Evolutionary conservation across 2,888 invertebrate species (phyloP).

Genomic region (Athalia cordata): DNA sequence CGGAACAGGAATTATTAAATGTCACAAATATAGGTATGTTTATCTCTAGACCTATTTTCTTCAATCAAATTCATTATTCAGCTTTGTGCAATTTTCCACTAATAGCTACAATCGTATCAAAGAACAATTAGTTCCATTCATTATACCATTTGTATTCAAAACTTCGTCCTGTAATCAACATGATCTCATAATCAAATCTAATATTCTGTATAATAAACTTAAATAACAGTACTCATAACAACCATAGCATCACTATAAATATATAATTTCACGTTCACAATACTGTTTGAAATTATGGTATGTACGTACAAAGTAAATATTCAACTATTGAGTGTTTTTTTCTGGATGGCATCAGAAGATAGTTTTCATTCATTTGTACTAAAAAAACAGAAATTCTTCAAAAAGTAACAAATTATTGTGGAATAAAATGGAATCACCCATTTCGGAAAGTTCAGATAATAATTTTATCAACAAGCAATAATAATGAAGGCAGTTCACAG

Average conservation of each 20-base stretch:
- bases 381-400: neutral
- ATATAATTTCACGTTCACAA: conserved; percentile 27
- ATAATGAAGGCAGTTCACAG: conserved; percentile 12
- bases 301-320: conserved; percentile 27
- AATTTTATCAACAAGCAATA: conserved; percentile 12
- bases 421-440: neutral
- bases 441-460: conserved; percentile 2
- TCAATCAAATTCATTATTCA: neutral
- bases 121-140: conserved; percentile 6
- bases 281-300: neutral
- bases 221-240: conserved; percentile 36
- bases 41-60: neutral
- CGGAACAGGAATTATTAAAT: conserved; percentile 4
- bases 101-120: neutral
- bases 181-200: conserved; percentile 14
- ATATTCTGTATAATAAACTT: conserved; percentile 31
- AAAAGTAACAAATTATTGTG: neutral
- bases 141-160: neutral
- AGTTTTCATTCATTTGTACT: neutral
- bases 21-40: neutral
- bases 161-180: conserved; percentile 9
- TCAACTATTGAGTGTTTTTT: neutral
- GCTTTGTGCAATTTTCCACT: neutral
- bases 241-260: conserved; percentile 17
- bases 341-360: neutral